Base-by-base conservation (phyloP, 2,888 invertebrate species). In the Leucozona laternaria region DNA sequence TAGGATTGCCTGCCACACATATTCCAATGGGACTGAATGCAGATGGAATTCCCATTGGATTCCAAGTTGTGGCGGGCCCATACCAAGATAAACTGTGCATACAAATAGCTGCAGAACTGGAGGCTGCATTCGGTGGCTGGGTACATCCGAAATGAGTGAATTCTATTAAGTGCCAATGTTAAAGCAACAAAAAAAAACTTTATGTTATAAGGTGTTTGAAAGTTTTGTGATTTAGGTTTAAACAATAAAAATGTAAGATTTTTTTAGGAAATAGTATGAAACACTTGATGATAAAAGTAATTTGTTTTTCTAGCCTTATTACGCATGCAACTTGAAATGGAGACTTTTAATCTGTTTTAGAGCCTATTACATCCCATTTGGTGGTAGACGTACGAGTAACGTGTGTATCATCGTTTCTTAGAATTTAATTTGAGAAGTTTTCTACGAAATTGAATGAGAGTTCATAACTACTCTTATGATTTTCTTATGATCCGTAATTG, bases 121-220 rank as follows among this genome's bases (percentile, higher is more conserved):
- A 97, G 90, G 93, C 93, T 48, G 95, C 94, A 11, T 97, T 97
- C 91, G 97, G 97, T 1, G 98, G 98, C 0, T 98, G 98, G 98
- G 91, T 93, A 43, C 94, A 95, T 11, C 95, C 95, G 13, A 77
- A 79, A 11, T 60, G 66, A 57, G 48, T 48, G 31, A 40, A 25
- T 40, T 50, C 50, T 60, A 58, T 48, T 64, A 60, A 60, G 68
- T 76, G 22, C 34, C 53, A 53, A 37, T 10, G 20, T 37, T 79
- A n/a, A n/a, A n/a, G n/a, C n/a, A n/a, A n/a, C n/a, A n/a, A 48
- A 28, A 28, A 28, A 15, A 34, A 43, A 2, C 2, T 43, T 48
- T 66, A 76, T 34, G 31, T 71, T 25, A 2, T 68, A 11, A 55
- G 85, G 85, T 81, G 85, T 77, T 77, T 81, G 77, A 79, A 34